Evolutionary conservation across 37 sponge, comb jelly and placozoan species (phyloP), one percentile per base, ranked within the genome.

Genomic region (Lycopodina hypogea): DNA sequence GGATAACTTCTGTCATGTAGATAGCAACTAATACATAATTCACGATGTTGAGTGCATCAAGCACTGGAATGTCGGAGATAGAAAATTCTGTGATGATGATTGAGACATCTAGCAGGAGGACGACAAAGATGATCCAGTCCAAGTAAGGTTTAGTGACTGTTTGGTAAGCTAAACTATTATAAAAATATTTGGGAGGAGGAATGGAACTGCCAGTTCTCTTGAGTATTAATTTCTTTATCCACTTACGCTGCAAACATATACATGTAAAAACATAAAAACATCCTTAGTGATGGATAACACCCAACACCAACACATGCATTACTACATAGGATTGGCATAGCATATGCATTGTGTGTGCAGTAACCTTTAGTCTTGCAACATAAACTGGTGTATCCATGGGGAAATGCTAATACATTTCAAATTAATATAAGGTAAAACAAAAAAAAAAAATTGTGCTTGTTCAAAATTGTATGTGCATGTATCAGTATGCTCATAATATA

Each of bases 1-100:
- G 33, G 50, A 87, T 58, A 21, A 76, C 64, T 72, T 96, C 96
- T 14, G 75, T 55, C 39, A 90, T 75, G 70, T 92, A 96, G 52
- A 89, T 45, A 11, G 59, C 30, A 26, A 73, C 60, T 68, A 89
- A 84, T 38, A 82, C 72, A 65, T 80, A 89, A 83, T 96, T 92
- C 42, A 78, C 14, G 23, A 82, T 62, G 32, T 73, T 34, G 12
- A 91, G 83, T 3, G 51, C 73, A 0, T 45, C 56, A 33, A 52
- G 48, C 40, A 48, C 87, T 1, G n/a, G n/a, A 6, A 53, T 32
- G 53, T 72, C 51, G 22, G 35, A 55, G 37, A 88, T 70, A 28
- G 67, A 30, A 33, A 89, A 69, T 68, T 96, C 90, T 56, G 84
- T 82, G 0, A 92, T 73, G 18, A 79, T 89, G 36, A 74, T 29